Base-by-base conservation (phyloP, 1,140 invertebrate species). In the Aphidius ervi region DNA sequence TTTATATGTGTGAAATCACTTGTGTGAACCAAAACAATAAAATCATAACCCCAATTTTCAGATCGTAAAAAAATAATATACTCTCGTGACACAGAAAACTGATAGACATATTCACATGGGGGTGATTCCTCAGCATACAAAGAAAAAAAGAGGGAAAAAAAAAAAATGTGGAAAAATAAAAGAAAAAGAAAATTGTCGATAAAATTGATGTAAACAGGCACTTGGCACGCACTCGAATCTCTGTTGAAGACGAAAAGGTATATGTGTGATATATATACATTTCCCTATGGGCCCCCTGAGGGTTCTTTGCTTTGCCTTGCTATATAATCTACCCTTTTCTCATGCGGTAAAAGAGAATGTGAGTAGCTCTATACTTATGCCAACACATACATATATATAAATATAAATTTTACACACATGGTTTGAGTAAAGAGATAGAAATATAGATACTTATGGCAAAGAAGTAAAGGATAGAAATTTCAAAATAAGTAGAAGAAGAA, bases 131-230 rank as follows among this genome's bases (percentile, higher is more conserved):
- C 23, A 31, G 23, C 23, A 31, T 31, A 31, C 23, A 31, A 31
- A 31, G 4, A 31, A 31, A 31, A 59, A 57, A 40, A 55, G 16
- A 54, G 50, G 47, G 45, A 47, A 61, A 40, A 49, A 47, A 42
- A 47, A 56, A 43, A 43, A 40, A 58, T 49, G 46, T 16, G 46
- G 56, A 48, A 69, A 71, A 31, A 16, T 16, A 16, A 16, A 16
- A 16, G 16, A 69, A 75, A 73, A 69, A 73, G 73, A 74, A 77
- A 78, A 74, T 68, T 74, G 23, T 67, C 71, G 73, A 77, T 77
- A 77, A 76, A 76, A 78, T 75, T 74, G 75, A 75, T 74, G 74
- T 77, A 78, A 78, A 78, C 74, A 77, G 71, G 65, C 70, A 75
- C 73, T 76, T 75, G 70, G 69, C 69, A 71, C 69, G 68, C 67